Conservation (phyloP, 2,888 invertebrate species). For the Caenorhabditis sulstoni region DNA sequence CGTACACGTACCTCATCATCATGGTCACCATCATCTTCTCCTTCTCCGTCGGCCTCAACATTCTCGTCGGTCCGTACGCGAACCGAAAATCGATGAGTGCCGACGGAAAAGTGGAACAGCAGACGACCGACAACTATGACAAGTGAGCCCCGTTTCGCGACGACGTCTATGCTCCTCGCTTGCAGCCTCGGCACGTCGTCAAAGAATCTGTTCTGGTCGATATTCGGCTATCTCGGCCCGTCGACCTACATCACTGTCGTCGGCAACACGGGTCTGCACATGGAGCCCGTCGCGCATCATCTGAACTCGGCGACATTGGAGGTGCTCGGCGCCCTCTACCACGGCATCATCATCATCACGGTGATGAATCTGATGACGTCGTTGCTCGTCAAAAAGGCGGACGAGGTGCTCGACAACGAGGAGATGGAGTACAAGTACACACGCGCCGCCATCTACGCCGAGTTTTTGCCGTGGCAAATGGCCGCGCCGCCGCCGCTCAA, state of each 20-base stretch:
- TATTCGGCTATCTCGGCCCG: conserved; percentile 73
- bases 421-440: conserved; percentile 77
- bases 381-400: conserved; percentile 73
- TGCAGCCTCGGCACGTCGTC: conserved; percentile 32
- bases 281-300: conserved; percentile 39
- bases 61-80: conserved; percentile 55
- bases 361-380: conserved; percentile 77
- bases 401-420: conserved; percentile 75
- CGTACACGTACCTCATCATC: conserved; percentile 76
- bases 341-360: conserved; percentile 71
- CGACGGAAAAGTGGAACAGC: not conserved
- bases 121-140: conserved; percentile 37
- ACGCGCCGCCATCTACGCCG: conserved; percentile 70
- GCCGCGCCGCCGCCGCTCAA: conserved; percentile 77
- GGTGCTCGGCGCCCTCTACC: conserved; percentile 66
- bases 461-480: conserved; percentile 67
- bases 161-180: too few relatives aligned
- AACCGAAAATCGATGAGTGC: conserved; percentile 7
- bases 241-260: conserved; percentile 53
- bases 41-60: conserved; percentile 73
- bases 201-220: conserved; percentile 74
- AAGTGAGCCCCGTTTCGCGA: too few relatives aligned
- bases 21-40: conserved; percentile 76
- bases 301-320: conserved; percentile 60
- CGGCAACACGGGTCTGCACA: conserved; percentile 67